These are phyloP conservation scores for Telmatherina bonti DNA, from an alignment of 2,797 vertebrate genomes.

Conservation along the genomic window DNA sequence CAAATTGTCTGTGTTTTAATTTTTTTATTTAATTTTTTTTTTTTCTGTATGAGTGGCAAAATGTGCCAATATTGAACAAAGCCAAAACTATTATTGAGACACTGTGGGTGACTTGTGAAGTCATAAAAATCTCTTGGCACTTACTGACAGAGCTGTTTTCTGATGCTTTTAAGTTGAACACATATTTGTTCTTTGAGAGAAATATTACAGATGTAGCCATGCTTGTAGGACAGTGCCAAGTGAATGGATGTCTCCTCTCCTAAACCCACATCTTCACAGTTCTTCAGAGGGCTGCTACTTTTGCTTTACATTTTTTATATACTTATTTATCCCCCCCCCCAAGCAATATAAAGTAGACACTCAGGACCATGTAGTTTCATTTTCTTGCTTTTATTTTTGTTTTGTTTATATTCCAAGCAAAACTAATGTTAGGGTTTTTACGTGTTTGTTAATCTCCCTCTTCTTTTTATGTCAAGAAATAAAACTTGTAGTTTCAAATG, in stretches of 20 bases:
- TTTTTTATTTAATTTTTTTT: neutral
- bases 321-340: constrained; percentile 8
- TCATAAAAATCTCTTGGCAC: constrained; percentile 41
- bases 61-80: constrained; percentile 70
- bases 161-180: constrained; percentile 19
- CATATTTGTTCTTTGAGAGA: constrained; percentile 35
- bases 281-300: constrained; percentile 65
- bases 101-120: constrained; percentile 20
- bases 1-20: neutral
- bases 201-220: constrained; percentile 35
- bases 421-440: neutral
- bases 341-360: constrained; percentile 28
- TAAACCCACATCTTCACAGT: constrained; percentile 61
- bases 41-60: constrained; percentile 34
- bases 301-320: constrained; percentile 29
- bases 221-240: constrained; percentile 56
- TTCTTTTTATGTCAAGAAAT: constrained; percentile 12
- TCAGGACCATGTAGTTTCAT: constrained; percentile 59
- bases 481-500: constrained; percentile 15
- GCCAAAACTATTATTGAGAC: constrained; percentile 66
- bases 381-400: constrained; percentile 29
- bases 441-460: constrained; percentile 9
- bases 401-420: constrained; percentile 17
- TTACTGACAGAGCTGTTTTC: constrained; percentile 17
- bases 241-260: constrained; percentile 52